Evolutionary conservation across 2,888 invertebrate genomes (phyloP).

Genomic region (Hirtodrosophila cameraria): DNA sequence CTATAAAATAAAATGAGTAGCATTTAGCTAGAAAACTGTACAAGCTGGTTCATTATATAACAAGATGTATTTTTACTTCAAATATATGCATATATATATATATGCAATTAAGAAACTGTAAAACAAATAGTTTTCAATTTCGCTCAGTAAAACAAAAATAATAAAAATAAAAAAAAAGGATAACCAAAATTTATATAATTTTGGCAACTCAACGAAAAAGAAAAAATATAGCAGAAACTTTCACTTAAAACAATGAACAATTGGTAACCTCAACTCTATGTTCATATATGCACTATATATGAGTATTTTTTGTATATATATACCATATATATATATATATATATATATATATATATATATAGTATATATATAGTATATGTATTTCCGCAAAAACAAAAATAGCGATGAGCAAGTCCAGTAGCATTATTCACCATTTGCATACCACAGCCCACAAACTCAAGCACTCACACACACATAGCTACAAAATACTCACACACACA

Average conservation of each 20-base stretch:
- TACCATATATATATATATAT: slow-evolving; percentile 5
- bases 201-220: neutral
- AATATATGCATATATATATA: too few relatives aligned
- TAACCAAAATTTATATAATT: slow-evolving; percentile 28
- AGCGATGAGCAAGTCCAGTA: slow-evolving; percentile 70
- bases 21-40: slow-evolving; percentile 16
- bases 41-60: slow-evolving; percentile 32
- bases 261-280: slow-evolving; percentile 7
- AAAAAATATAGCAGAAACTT: neutral
- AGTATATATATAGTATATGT: slow-evolving; percentile 30
- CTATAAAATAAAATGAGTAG: too few relatives aligned
- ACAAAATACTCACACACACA: slow-evolving; percentile 20
- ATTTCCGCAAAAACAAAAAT: slow-evolving; percentile 68
- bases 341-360: slow-evolving; percentile 1
- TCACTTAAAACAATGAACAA: slow-evolving; percentile 17
- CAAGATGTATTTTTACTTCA: neutral
- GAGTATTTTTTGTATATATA: too few relatives aligned
- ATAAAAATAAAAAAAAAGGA: neutral
- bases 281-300: too few relatives aligned
- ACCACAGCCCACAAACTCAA: slow-evolving; percentile 36
- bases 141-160: neutral
- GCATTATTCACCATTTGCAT: slow-evolving; percentile 53
- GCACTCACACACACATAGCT: slow-evolving; percentile 25
- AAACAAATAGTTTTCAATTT: slow-evolving; percentile 1
- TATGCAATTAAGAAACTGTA: too few relatives aligned